Conservation (phyloP, 2,113 vertebrate genomes). For the Chascanopsetta lugubris region DNA sequence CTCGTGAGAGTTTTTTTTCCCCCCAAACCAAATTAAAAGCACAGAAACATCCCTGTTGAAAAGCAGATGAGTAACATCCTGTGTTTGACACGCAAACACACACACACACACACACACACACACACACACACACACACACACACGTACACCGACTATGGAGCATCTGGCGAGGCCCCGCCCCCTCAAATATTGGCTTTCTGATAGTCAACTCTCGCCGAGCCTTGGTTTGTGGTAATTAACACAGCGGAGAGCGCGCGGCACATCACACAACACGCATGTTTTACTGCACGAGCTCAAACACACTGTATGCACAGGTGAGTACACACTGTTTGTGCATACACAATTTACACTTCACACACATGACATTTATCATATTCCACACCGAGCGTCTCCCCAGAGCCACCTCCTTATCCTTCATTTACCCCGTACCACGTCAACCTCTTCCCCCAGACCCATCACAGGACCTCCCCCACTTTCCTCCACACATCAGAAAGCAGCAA, state of each 20-base stretch:
- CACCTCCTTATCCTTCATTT: conserved; percentile 64
- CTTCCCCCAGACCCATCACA: conserved; percentile 24
- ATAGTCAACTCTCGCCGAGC: conserved; percentile 31
- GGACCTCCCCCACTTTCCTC: conserved; percentile 35
- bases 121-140: conserved; percentile 21
- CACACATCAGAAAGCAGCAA: conserved; percentile 67
- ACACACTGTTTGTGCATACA: conserved; percentile 22
- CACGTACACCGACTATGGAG: conserved; percentile 5
- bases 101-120: conserved; percentile 21
- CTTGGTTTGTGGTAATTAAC: conserved; percentile 60
- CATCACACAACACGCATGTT: conserved; percentile 30
- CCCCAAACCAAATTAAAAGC: conserved; percentile 27
- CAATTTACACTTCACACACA: conserved; percentile 33
- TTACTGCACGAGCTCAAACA: conserved; percentile 24
- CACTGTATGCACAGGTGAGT: conserved; percentile 45
- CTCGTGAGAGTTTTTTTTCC: conserved; percentile 19
- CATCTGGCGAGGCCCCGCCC: conserved; percentile 57
- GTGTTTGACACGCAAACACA: conserved; percentile 22
- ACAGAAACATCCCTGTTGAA: conserved; percentile 32
- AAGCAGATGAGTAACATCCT: conserved; percentile 48
- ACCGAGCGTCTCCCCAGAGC: conserved; percentile 28
- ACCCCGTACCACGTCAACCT: conserved; percentile 43
- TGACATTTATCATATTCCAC: conserved; percentile 37
- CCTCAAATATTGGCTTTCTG: conserved; percentile 65
- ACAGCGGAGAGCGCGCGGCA: conserved; percentile 19